These are phyloP conservation scores for Pangasianodon gigas DNA, from an alignment of 2,113 vertebrate genomes.

Conservation along the genomic window DNA sequence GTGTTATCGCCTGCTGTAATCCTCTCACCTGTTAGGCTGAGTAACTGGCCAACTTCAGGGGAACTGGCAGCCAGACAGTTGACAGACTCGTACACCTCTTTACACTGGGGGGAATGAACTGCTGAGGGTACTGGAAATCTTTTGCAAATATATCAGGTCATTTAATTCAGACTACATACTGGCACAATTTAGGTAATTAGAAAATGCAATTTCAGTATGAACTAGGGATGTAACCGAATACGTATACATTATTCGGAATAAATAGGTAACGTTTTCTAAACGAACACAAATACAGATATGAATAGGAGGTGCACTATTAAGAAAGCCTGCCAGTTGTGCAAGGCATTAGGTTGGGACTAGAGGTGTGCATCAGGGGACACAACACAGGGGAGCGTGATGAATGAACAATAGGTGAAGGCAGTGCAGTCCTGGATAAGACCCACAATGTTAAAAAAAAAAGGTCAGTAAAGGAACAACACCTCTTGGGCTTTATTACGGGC, in stretches of 20 bases:
- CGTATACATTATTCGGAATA: not conserved
- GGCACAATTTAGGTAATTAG: not conserved
- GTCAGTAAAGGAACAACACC: not conserved
- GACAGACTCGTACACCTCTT: constrained; percentile 12
- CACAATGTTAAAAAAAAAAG: not conserved
- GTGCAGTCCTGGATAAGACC: not conserved
- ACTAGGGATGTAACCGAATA: not conserved
- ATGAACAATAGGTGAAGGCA: not conserved
- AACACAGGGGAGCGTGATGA: not conserved
- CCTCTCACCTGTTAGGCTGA: constrained; percentile 59
- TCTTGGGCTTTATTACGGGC: not conserved
- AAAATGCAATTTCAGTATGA: not conserved
- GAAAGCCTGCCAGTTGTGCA: not conserved
- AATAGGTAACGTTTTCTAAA: not conserved
- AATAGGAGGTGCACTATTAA: not conserved
- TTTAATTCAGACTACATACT: not conserved
- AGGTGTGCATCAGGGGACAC: not conserved
- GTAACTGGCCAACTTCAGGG: constrained; percentile 31
- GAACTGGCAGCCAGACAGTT: constrained; percentile 25
- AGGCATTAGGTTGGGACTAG: not conserved
- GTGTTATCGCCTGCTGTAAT: constrained; percentile 60
- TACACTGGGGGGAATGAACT: constrained; percentile 6
- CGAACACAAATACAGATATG: not conserved
- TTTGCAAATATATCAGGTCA: not conserved
- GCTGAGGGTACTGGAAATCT: constrained; percentile 8